Evolutionary conservation across 1,140 invertebrate species (phyloP).

Genomic region (Samia ricini): DNA sequence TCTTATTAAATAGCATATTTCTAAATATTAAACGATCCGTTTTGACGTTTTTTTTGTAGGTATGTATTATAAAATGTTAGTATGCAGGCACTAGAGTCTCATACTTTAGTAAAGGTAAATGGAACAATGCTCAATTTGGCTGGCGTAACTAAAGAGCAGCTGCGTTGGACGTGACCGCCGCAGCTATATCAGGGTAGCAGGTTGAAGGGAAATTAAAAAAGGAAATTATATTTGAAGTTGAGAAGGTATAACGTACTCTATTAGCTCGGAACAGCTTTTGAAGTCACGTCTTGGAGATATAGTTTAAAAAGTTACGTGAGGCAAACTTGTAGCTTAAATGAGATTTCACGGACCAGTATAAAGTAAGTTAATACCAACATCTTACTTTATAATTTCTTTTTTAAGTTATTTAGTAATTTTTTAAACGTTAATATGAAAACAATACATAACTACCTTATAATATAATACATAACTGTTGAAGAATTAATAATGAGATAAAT

Average conservation of each 20-base stretch:
- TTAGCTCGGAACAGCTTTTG: constrained; percentile 21
- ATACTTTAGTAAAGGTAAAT: constrained; percentile 16
- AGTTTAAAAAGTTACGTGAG: constrained; percentile 8
- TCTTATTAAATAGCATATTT: too few relatives aligned
- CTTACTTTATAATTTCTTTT: background rate
- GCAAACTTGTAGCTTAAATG: background rate
- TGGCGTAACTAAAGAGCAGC: constrained; percentile 31
- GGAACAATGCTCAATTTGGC: constrained; percentile 40
- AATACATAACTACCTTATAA: too few relatives aligned
- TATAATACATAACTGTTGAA: too few relatives aligned
- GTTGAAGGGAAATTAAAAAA: constrained; percentile 35
- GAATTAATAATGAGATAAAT: too few relatives aligned
- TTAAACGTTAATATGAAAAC: too few relatives aligned
- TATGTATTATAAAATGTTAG: background rate
- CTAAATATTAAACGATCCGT: too few relatives aligned
- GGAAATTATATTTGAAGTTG: constrained; percentile 28
- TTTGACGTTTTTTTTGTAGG: too few relatives aligned
- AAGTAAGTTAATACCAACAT: background rate
- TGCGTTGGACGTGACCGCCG: constrained; percentile 36
- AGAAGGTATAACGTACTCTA: constrained; percentile 20
- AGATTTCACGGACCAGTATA: background rate
- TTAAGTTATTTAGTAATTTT: background rate
- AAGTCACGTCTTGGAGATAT: constrained; percentile 27
- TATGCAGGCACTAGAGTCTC: background rate
- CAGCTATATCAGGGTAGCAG: constrained; percentile 20